A percentile compares a stretch with the other conserved stretches of the same genome.
These are phyloP conservation scores for Drosophila leonis DNA, from an alignment of 2,888 invertebrate genomes.

Conservation along the genomic window DNA sequence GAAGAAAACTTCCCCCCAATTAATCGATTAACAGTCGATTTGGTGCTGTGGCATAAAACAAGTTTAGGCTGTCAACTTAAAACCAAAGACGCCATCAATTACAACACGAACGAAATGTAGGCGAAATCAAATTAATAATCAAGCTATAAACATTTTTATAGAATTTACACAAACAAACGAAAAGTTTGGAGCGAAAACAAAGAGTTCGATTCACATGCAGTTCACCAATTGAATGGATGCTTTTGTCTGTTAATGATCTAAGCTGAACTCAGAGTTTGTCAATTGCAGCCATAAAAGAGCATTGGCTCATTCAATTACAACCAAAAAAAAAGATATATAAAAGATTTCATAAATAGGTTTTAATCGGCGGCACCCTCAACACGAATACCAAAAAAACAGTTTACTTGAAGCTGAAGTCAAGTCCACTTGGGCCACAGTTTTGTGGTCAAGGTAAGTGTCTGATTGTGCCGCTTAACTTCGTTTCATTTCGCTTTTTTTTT, in stretches of 20 bases:
- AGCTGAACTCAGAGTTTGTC: slow-evolving; percentile 44
- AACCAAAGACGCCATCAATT: slow-evolving; percentile 21
- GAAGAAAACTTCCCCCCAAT: slow-evolving; percentile 14
- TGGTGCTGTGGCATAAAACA: slow-evolving; percentile 2
- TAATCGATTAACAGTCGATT: slow-evolving; percentile 25
- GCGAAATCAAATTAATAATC: slow-evolving; percentile 28
- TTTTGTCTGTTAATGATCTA: slow-evolving; percentile 45
- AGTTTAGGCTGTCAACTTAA: slow-evolving; percentile 9
- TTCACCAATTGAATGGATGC: slow-evolving; percentile 24
- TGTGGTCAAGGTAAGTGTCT: slow-evolving; percentile 56
- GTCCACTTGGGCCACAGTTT: slow-evolving; percentile 40
- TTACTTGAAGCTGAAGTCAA: slow-evolving; percentile 31
- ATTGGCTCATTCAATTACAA: slow-evolving; percentile 40
- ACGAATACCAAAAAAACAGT: slow-evolving; percentile 28
- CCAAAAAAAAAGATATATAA: slow-evolving; percentile 14
- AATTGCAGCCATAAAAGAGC: slow-evolving; percentile 52
- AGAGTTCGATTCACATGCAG: slow-evolving; percentile 38
- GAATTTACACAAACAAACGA: slow-evolving; percentile 21
- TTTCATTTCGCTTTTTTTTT: slow-evolving; percentile 10
- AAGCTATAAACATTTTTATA: slow-evolving; percentile 21
- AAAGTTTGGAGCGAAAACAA: slow-evolving; percentile 33
- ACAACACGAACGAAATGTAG: slow-evolving; percentile 9
- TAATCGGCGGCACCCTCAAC: slow-evolving; percentile 56
- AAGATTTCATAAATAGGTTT: slow-evolving; percentile 41
- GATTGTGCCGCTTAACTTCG: slow-evolving; percentile 36